Percentiles rank a stretch among this genome's conserved stretches.
Conservation (phyloP, 2,888 invertebrate species). For the Platyscelio sp. region DNA sequence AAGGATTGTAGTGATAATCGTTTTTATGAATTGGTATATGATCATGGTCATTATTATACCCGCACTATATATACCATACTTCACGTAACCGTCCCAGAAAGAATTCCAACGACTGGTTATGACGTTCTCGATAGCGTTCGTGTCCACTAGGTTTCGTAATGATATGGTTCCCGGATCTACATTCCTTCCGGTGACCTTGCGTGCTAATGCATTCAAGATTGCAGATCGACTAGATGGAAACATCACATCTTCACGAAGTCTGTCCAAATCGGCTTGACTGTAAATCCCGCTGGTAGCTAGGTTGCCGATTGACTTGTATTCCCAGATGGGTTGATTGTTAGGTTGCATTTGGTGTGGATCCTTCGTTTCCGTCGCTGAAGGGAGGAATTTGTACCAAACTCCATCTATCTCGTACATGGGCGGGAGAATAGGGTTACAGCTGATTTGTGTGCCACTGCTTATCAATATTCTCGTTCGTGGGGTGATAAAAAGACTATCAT, state of each 20-base stretch:
- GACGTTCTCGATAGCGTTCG: not conserved
- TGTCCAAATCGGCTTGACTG: not conserved
- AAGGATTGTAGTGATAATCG: not conserved
- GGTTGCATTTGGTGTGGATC: not conserved
- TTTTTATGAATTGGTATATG: not conserved
- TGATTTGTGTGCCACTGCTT: not conserved
- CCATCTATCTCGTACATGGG: slow-evolving; percentile 7
- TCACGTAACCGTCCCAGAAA: not conserved
- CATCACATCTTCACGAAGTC: not conserved
- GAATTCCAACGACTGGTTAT: not conserved
- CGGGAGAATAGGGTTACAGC: not conserved
- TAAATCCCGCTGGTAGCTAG: slow-evolving; percentile 8
- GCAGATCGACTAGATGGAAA: not conserved
- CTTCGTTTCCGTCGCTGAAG: not conserved
- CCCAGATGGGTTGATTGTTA: not conserved
- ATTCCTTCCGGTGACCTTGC: not conserved
- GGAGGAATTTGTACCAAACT: slow-evolving; percentile 9
- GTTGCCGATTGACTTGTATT: slow-evolving; percentile 11
- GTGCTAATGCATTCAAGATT: not conserved
- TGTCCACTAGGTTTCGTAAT: not conserved
- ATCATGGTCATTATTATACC: not conserved
- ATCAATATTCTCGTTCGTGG: not conserved
- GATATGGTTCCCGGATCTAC: not conserved
- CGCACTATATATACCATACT: not conserved
- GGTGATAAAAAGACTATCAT: not conserved